Evolutionary conservation across 2,888 invertebrate species (phyloP), one percentile per base, ranked within the genome.

Genomic region (Linnaemya tessellans): DNA sequence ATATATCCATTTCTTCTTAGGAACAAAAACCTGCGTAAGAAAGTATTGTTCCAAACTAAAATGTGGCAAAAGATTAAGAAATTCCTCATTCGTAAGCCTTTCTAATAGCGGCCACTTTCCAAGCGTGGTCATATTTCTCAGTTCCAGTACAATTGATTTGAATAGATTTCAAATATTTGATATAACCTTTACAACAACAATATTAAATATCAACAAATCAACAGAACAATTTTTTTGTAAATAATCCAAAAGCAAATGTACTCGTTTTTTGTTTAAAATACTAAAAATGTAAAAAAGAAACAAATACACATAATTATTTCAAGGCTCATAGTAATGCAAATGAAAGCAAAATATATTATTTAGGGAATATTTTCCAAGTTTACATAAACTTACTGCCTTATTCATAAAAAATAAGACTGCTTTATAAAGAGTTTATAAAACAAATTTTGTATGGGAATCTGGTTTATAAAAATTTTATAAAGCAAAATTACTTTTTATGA

Each of bases 281-380:
- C 82, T 82, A 82, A 82, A 82, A 82, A 77, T 70, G 82, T 70
- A 82, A 82, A 77, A 81, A 64, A 80, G 56, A 77, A 82, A 82
- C 38, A 75, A 75, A 81, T 64, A 81, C 10, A 64, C 11, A 79
- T 79, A 11, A 77, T 77, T 77, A 77, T 58, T 77, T 67, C 56
- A 56, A 67, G 18, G 30, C 5, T 60, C 60, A n/a, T 13, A 35
- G 9, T 58, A 58, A 58, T 18, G 18, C 15, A 58, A 58, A n/a
- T 5, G 7, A 56, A 51, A 54, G 3, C 11, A 54, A 25, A 56
- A 25, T 51, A 54, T 22, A 9, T 56, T 25, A 56, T 13, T 25
- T 25, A 56, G 22, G 0, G 5, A 56, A n/a, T n/a, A n/a, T n/a
- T n/a, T 22, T 54, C 38, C 5, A 30, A 30, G 30, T 30, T 30